phyloP scores from a whole-genome alignment of 2,113 vertebrate genomes.

The Microcebus tavaratra region DNA sequence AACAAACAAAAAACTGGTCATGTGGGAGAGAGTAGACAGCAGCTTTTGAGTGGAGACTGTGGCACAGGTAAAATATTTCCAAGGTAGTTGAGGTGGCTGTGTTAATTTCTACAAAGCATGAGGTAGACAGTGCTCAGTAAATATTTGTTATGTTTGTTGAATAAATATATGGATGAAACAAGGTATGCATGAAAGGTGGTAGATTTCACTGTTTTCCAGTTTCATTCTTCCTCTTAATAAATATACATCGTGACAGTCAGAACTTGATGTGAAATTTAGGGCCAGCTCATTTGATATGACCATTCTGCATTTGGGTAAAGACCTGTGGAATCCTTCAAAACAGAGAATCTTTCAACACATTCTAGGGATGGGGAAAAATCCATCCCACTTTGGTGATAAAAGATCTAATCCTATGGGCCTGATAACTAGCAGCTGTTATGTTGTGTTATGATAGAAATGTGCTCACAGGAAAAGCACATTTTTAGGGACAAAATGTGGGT shows the following conservation, averaged over 20 bases:
- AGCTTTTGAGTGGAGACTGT: neutral
- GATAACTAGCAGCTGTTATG: neutral
- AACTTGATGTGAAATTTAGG: constrained; percentile 10
- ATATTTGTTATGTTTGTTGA: neutral
- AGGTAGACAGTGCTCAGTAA: neutral
- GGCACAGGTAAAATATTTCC: neutral
- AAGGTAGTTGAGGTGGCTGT: neutral
- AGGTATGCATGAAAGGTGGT: neutral
- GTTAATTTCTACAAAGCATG: neutral
- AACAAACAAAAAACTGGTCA: no score
- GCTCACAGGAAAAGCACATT: neutral
- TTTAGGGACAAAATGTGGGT: neutral
- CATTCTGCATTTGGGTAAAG: neutral
- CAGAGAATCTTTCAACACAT: neutral
- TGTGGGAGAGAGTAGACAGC: neutral
- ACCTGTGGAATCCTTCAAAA: neutral
- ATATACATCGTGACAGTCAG: neutral
- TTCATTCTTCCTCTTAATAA: neutral
- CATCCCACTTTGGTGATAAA: neutral
- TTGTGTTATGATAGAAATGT: neutral
- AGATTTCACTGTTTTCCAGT: neutral
- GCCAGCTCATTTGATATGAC: neutral
- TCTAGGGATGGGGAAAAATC: neutral
- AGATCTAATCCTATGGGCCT: neutral
- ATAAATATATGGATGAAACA: neutral